A percentile compares a stretch with the other conserved stretches of the same genome.
These are phyloP conservation scores for Mus caroli DNA, from an alignment of 2,797 vertebrate genomes.

Conservation along the genomic window DNA sequence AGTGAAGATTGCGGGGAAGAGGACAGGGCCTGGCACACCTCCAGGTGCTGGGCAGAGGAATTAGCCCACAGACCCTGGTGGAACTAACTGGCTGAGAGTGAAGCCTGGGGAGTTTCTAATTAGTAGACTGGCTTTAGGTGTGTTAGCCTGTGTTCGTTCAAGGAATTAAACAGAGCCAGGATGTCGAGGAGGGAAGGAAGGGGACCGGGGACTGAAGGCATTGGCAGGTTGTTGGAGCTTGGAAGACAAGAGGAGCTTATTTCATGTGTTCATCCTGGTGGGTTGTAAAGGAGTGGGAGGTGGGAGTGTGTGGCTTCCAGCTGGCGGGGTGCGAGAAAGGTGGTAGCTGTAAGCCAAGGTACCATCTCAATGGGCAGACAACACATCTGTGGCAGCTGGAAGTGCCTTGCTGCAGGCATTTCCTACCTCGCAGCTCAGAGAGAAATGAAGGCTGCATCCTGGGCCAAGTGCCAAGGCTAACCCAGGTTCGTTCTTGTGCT, in stretches of 20 bases:
- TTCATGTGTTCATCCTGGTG: not conserved
- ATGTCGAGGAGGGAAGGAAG: not conserved
- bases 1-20: constrained; percentile 64
- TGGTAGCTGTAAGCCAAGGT: not conserved
- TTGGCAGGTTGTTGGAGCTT: not conserved
- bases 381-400: not conserved
- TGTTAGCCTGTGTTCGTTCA: constrained; percentile 69
- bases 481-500: not conserved
- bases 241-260: not conserved
- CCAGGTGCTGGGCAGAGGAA: constrained; percentile 44
- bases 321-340: not conserved
- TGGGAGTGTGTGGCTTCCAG: not conserved
- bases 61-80: constrained; percentile 60
- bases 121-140: constrained; percentile 62
- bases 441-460: constrained; percentile 22
- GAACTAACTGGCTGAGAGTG: constrained; percentile 27
- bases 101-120: constrained; percentile 77
- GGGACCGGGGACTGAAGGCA: not conserved
- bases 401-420: not conserved
- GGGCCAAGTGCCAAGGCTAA: constrained; percentile 3
- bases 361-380: not conserved
- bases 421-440: not conserved
- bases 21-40: constrained; percentile 62
- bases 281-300: not conserved
- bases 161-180: constrained; percentile 34